Percentiles rank a stretch among this genome's conserved stretches.
phyloP scores from a whole-genome alignment of 2,888 invertebrate genomes.

The Monochamus alternatus region DNA sequence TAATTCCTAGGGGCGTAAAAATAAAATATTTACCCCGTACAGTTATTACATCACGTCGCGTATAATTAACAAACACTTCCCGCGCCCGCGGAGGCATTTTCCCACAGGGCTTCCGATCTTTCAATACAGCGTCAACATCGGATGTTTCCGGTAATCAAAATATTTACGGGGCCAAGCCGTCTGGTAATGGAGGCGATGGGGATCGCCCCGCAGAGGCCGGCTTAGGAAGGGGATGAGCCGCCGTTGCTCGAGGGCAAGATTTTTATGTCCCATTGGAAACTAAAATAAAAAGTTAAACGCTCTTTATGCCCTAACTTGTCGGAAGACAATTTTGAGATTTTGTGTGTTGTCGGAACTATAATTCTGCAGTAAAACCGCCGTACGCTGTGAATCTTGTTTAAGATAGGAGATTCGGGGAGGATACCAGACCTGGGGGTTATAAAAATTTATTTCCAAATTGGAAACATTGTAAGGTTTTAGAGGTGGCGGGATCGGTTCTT shows the following conservation, averaged over 20 bases:
- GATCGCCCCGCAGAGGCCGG: constrained; percentile 16
- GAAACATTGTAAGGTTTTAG: background rate
- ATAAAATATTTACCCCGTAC: no score
- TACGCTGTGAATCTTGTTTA: background rate
- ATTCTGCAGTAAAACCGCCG: background rate
- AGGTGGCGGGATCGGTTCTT: no score
- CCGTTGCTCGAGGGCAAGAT: constrained; percentile 50
- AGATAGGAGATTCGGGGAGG: background rate
- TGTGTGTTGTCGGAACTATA: background rate
- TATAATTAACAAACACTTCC: constrained; percentile 9
- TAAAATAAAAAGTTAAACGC: constrained; percentile 34
- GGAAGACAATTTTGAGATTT: constrained; percentile 15
- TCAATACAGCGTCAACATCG: constrained; percentile 23
- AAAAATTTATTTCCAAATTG: background rate
- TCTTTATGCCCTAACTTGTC: constrained; percentile 22
- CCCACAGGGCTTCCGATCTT: constrained; percentile 9
- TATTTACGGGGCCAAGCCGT: constrained; percentile 51
- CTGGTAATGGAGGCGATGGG: constrained; percentile 41
- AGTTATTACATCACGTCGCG: no score
- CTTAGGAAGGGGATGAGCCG: constrained; percentile 35
- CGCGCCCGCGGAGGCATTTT: background rate
- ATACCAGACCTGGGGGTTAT: background rate
- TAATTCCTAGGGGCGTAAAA: no score
- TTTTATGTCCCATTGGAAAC: constrained; percentile 48
- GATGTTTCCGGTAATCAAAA: constrained; percentile 42